A percentile compares a stretch with the other conserved stretches of the same genome.
phyloP scores from a whole-genome alignment of 2,113 vertebrate species.

The Paralichthys olivaceus region DNA sequence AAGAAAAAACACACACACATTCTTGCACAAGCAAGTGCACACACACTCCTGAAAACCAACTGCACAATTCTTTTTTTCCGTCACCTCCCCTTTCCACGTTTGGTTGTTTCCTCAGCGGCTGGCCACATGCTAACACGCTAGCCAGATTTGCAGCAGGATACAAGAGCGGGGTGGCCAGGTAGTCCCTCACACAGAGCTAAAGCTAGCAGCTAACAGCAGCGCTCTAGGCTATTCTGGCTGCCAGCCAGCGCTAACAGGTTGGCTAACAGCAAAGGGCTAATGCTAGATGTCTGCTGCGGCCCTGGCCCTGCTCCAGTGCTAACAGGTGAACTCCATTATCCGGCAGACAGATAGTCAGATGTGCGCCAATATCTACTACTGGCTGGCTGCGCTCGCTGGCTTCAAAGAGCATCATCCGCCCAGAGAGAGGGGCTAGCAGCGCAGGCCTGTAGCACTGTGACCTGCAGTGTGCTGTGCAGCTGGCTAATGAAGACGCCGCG shows the following conservation, averaged over 20 bases:
- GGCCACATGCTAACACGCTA: constrained; percentile 10
- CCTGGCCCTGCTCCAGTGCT: constrained; percentile 76
- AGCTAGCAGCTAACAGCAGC: constrained; percentile 62
- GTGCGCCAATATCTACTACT: constrained; percentile 65
- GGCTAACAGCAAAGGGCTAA: constrained; percentile 71
- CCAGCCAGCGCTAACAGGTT: constrained; percentile 75
- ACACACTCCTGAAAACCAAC: constrained; percentile 22
- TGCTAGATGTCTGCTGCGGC: constrained; percentile 66
- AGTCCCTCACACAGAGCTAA: constrained; percentile 43
- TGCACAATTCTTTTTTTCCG: constrained; percentile 43
- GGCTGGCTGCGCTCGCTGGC: constrained; percentile 51
- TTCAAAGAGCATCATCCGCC: constrained; percentile 63
- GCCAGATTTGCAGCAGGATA: constrained; percentile 33
- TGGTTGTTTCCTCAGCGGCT: constrained; percentile 51
- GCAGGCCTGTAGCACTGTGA: constrained; percentile 29
- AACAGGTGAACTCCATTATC: constrained; percentile 80
- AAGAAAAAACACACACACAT: constrained; percentile 40
- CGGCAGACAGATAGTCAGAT: constrained; percentile 67
- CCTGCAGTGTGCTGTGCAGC: constrained; percentile 35
- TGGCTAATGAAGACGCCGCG: constrained; percentile 43
- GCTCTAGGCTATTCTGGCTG: constrained; percentile 68
- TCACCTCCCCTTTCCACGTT: constrained; percentile 41
- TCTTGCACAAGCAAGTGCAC: not conserved
- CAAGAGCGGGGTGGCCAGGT: constrained; percentile 28
- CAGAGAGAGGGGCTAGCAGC: constrained; percentile 38